Evolutionary conservation across 2,797 vertebrate species (phyloP), one percentile per base, ranked within the genome.

Genomic region (Pangasius sanitwongsei): DNA sequence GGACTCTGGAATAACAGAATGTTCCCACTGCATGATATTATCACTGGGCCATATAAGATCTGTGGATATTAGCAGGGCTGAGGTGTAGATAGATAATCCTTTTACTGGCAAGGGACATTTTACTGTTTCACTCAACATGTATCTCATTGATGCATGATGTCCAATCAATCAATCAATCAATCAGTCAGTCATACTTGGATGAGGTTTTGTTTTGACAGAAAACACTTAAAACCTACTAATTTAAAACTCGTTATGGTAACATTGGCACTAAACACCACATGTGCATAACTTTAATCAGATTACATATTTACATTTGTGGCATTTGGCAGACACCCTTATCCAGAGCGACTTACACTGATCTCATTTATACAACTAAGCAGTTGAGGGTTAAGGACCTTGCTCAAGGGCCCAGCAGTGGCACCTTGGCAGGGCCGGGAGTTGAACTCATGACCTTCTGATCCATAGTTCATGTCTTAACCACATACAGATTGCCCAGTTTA

Each of bases 11-110:
- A 55, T 65, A 87, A 50, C 85, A 63, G 44, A 20, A 63, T 20
- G 57, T 75, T 44, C 57, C 86, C 84, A 87, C 86, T 70, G 82
- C 25, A 57, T 87, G 87, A 92, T 89, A 92, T 91, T 92, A 91
- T 89, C 86, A 75, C 63, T 48, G 70, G 88, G 84, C 87, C 90
- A 89, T 72, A 28, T 53, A 86, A 75, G 82, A 31, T 65, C 37
- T 65, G 61, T 67, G 61, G 82, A 44, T 83, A 63, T 83, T 63
- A 83, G 3, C 23, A 87, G 80, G 89, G 83, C 82, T 70, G 80
- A 78, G 83, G 87, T 88, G 59, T 25, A 63, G 57, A 28, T 13
- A 37, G 55, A 82, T 82, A 37, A 82, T 63, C 20, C 23, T 63
- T 83, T 25, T 57, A 25, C 80, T 44, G 57, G 80, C 57, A 41